A percentile compares a stretch with the other conserved stretches of the same genome.
phyloP scores from a whole-genome alignment of 2,113 vertebrate genomes.

The Periophthalmus modestus region DNA sequence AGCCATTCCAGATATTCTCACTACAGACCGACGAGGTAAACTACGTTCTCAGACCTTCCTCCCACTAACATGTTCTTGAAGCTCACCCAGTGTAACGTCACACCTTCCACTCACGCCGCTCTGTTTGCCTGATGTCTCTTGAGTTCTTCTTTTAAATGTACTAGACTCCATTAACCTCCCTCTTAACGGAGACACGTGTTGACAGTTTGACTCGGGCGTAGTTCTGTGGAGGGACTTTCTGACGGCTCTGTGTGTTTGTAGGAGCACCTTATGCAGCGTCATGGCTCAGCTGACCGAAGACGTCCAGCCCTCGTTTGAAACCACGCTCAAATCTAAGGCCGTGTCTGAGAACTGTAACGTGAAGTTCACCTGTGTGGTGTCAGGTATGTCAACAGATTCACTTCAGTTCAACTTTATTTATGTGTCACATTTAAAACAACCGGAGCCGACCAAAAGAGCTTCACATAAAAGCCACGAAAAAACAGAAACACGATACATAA shows the following conservation, averaged over 20 bases:
- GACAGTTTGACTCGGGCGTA: slow-evolving; percentile 21
- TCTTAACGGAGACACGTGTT: slow-evolving; percentile 25
- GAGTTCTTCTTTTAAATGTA: slow-evolving; percentile 37
- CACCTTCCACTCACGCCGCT: slow-evolving; percentile 40
- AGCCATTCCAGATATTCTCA: slow-evolving; percentile 92
- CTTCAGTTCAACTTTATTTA: too few species aligned
- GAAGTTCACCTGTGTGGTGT: slow-evolving; percentile 92
- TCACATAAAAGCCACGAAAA: too few species aligned
- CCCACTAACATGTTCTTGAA: slow-evolving; percentile 71
- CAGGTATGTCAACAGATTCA: slow-evolving; percentile 79
- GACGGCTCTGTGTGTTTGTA: slow-evolving; percentile 70
- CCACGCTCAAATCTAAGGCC: slow-evolving; percentile 90
- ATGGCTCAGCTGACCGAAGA: slow-evolving; percentile 98
- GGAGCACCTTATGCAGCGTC: slow-evolving; percentile 95
- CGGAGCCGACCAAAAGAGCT: too few species aligned
- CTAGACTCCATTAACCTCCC: slow-evolving; percentile 60
- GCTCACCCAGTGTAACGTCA: slow-evolving; percentile 53
- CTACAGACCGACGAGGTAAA: slow-evolving; percentile 94
- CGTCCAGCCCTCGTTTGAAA: slow-evolving; percentile 92
- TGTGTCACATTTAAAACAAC: too few species aligned
- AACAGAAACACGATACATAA: too few species aligned
- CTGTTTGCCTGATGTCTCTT: slow-evolving; percentile 55
- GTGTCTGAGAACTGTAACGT: slow-evolving; percentile 93
- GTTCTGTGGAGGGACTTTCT: slow-evolving; percentile 12
- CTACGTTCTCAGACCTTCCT: slow-evolving; percentile 66